A percentile compares a stretch with the other conserved stretches of the same genome.
These are phyloP conservation scores for Anguilla anguilla DNA, from an alignment of 2,797 vertebrate species.

Conservation along the genomic window DNA sequence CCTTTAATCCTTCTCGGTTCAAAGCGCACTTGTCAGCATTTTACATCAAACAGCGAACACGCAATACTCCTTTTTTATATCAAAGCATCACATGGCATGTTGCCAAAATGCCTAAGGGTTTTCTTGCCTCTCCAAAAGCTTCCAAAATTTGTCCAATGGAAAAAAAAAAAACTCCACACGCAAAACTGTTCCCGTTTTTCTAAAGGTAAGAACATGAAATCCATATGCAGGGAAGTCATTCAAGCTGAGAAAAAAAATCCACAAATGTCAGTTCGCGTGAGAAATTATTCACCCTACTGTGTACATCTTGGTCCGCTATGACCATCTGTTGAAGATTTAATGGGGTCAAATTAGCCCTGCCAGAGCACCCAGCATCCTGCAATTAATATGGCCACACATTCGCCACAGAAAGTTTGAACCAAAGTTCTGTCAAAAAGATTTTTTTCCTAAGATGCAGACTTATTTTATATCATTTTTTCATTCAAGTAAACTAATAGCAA, in stretches of 20 bases:
- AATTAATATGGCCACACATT: neutral
- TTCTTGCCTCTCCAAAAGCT: neutral
- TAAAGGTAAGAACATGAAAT: neutral
- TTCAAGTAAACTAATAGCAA: no score
- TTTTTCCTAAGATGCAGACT: no score
- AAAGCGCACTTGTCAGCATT: constrained; percentile 10
- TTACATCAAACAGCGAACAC: constrained; percentile 7
- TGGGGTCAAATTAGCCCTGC: neutral
- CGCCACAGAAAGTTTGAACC: neutral
- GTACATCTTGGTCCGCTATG: neutral
- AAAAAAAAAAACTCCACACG: neutral
- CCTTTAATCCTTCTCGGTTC: neutral
- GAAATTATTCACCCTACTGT: neutral
- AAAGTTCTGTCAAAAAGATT: no score
- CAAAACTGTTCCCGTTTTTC: neutral
- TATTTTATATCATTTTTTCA: no score
- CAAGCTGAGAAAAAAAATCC: neutral
- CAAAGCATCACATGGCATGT: neutral
- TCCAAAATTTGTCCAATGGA: neutral
- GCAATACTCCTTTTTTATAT: neutral
- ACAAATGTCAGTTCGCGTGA: neutral
- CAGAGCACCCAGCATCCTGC: neutral
- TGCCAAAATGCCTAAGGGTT: constrained; percentile 1
- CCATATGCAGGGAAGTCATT: neutral
- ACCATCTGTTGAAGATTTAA: neutral